These are phyloP conservation scores for Bombus pascuorum DNA, from an alignment of 1,140 invertebrate species.

Conservation along the genomic window DNA sequence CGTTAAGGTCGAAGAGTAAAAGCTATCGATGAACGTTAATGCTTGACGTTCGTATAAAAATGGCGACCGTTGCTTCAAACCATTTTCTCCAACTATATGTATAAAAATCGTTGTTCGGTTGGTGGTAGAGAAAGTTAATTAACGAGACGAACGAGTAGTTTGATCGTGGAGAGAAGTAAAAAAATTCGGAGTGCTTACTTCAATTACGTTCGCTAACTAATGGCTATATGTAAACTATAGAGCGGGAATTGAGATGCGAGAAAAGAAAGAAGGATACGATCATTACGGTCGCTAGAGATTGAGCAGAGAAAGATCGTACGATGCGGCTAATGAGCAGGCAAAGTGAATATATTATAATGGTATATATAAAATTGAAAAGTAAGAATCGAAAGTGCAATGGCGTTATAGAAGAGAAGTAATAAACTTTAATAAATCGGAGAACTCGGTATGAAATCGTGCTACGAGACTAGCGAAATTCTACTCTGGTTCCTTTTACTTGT, in stretches of 20 bases:
- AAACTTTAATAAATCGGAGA: not conserved
- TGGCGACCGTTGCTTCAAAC: not conserved
- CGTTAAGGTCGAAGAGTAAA: not conserved
- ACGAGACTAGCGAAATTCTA: not conserved
- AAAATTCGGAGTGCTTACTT: not conserved
- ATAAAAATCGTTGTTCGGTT: not conserved
- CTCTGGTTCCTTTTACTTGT: not conserved
- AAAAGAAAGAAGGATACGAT: not conserved
- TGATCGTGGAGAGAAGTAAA: not conserved
- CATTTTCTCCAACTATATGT: not conserved
- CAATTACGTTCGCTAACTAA: constrained; percentile 19
- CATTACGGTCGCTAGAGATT: not conserved
- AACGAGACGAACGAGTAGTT: not conserved
- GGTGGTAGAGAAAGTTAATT: not conserved
- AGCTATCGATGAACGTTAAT: not conserved
- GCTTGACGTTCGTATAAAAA: not conserved
- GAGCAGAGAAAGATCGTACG: constrained; percentile 23
- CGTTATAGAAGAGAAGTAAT: not conserved
- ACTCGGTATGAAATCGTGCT: not conserved
- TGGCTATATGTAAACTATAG: not conserved
- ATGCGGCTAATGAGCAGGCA: constrained; percentile 32
- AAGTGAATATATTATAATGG: not conserved
- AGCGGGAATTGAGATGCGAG: not conserved
- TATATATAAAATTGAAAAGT: constrained; percentile 4
- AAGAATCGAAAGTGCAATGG: not conserved